Base-by-base conservation (phyloP, 2,113 vertebrate species). In the Albula glossodonta region DNA sequence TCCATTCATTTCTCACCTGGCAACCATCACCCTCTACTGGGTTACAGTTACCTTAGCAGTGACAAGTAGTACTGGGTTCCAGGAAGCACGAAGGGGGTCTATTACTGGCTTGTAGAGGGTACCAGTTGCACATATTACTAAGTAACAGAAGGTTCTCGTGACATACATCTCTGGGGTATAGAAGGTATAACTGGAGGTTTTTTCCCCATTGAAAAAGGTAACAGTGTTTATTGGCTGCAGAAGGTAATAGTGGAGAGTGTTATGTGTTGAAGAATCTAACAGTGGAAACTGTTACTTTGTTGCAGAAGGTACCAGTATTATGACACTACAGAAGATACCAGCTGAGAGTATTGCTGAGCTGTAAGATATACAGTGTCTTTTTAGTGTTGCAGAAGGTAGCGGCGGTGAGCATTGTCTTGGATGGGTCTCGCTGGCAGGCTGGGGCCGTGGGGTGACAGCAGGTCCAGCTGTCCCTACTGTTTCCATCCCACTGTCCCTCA, bases 381-480 rank as follows among this genome's bases (percentile, higher is more conserved):
- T 41, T 41, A 1, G 31, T 22, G 17, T 4, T n/a, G 19, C 17
- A 70, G 63, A 1, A 70, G 70, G 70, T 74, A 4, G 10, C 70
- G 31, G n/a, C 11, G 25, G 70, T 10, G 8, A 13, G 70, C 22
- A 22, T n/a, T 13, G 63, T n/a, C 63, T 70, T 70, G 63, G 63
- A 70, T n/a, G 17, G 60, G 84, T 90, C 89, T 87, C 83, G 74
- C 5, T 0, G 53, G 82, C 82, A 88, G 83, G 90, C 83, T 87
- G 87, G 87, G 60, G 50, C 70, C 2, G n/a, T 22, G 49, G 50
- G 88, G 84, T 66, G 86, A 79, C 79, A 86, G 84, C 84, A 87
- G 89, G 88, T 86, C 89, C 92, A 92, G 91, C 92, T 93, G 93
- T 91, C 92, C 89, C 89, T 88, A 85, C 88, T 88, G 88, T 90